A percentile compares a stretch with the other conserved stretches of the same genome.
phyloP scores from a whole-genome alignment of 2,888 invertebrate species.

The Oligia latruncula region DNA sequence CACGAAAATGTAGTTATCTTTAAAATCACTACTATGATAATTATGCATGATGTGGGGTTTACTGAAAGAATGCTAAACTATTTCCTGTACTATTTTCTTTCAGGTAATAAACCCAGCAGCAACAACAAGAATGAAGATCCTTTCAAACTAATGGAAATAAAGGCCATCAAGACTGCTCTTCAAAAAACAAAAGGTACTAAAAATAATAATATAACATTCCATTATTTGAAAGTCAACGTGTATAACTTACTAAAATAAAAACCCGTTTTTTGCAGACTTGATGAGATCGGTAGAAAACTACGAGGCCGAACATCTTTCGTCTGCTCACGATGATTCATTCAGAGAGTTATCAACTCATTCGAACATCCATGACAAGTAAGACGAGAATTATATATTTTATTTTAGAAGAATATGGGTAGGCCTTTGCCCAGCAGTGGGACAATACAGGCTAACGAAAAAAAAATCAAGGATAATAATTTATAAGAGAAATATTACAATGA shows the following conservation, averaged over 20 bases:
- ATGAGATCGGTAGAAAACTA: conserved; percentile 88
- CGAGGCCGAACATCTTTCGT: conserved; percentile 81
- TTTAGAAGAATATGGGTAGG: not conserved
- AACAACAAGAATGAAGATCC: conserved; percentile 88
- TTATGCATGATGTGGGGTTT: not conserved
- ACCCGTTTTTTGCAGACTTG: conserved; percentile 76
- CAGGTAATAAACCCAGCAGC: conserved; percentile 81
- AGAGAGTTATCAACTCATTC: conserved; percentile 82
- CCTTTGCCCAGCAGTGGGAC: too few species aligned
- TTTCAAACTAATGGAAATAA: conserved; percentile 88
- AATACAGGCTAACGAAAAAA: not conserved
- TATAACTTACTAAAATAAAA: not conserved
- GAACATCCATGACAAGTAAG: conserved; percentile 86
- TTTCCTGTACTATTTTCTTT: conserved; percentile 17
- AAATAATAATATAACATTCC: not conserved
- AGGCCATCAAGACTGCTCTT: conserved; percentile 86
- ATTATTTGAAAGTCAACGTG: not conserved
- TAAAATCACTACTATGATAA: not conserved
- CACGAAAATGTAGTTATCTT: conserved; percentile 79
- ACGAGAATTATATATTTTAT: conserved; percentile 50
- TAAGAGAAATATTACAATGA: not conserved
- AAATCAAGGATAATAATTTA: not conserved
- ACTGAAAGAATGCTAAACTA: not conserved
- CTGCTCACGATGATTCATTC: conserved; percentile 81
- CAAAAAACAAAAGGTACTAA: conserved; percentile 86